Percentiles rank a stretch among this genome's conserved stretches.
Evolutionary conservation across 1,140 invertebrate genomes (phyloP).

Genomic region (Stegodyphus mimosarum): DNA sequence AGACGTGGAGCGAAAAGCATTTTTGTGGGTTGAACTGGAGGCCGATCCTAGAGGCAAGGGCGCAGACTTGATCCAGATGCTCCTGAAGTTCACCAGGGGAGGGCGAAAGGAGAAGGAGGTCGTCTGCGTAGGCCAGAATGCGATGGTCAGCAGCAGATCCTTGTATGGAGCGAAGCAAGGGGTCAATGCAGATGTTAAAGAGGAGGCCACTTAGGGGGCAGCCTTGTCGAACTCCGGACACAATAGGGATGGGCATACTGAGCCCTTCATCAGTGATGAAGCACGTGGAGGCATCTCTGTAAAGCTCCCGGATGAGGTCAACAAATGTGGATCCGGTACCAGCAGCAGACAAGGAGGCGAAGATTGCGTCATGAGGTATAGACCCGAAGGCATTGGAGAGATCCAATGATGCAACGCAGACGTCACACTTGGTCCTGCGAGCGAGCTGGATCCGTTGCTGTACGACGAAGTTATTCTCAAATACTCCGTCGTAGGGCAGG

Average conservation of each 20-base stretch:
- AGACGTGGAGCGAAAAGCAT: not conserved
- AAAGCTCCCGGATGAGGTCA: too few species aligned
- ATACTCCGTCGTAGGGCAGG: too few species aligned
- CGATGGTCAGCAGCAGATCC: not conserved
- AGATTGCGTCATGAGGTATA: too few species aligned
- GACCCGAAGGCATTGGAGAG: too few species aligned
- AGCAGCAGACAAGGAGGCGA: too few species aligned
- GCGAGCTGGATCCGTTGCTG: not conserved
- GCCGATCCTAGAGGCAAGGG: not conserved
- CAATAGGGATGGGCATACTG: not conserved
- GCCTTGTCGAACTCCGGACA: not conserved
- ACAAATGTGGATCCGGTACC: too few species aligned
- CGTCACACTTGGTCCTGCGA: too few species aligned
- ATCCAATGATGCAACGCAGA: too few species aligned
- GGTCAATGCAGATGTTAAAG: not conserved
- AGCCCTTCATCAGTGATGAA: not conserved
- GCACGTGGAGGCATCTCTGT: not conserved
- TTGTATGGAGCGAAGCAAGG: not conserved
- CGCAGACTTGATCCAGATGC: not conserved
- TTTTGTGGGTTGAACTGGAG: conserved; percentile 5
- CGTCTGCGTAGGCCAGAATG: not conserved
- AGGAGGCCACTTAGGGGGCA: conserved; percentile 2
- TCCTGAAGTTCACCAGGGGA: not conserved
- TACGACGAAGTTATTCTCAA: too few species aligned
- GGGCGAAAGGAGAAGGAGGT: not conserved